Percentiles rank a stretch among this genome's conserved stretches.
Evolutionary conservation across 2,113 vertebrate genomes (phyloP).

Genomic region (Trematomus loennbergii): DNA sequence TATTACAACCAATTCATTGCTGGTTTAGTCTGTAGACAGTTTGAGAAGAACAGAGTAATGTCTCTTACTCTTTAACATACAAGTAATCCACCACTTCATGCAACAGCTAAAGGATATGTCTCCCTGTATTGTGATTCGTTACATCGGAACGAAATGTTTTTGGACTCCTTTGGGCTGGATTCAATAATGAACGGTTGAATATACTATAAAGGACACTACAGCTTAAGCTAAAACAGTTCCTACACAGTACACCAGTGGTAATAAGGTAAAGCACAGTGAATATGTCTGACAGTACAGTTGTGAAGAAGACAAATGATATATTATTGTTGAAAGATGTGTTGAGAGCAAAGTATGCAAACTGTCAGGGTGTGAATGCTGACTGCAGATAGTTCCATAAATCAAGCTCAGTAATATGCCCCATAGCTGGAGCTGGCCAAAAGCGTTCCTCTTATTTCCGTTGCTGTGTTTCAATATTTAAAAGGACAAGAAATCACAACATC

Average conservation of each 20-base stretch:
- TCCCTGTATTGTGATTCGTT: background rate
- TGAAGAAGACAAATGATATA: background rate
- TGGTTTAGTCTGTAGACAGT: background rate
- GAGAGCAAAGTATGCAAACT: background rate
- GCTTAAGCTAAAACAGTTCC: background rate
- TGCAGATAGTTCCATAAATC: slow-evolving; percentile 5
- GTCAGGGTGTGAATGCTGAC: slow-evolving; percentile 1
- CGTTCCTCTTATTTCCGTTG: background rate
- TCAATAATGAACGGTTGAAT: background rate
- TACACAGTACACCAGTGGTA: background rate
- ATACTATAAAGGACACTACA: background rate
- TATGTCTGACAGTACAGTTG: background rate
- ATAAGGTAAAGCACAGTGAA: background rate
- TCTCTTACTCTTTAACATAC: background rate
- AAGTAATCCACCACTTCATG: background rate
- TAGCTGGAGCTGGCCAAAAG: background rate
- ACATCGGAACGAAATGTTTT: background rate
- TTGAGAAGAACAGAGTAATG: background rate
- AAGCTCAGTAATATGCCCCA: slow-evolving; percentile 1
- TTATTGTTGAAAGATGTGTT: background rate
- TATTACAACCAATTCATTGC: background rate
- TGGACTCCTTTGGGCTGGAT: background rate
- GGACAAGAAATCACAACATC: background rate
- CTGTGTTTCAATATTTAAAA: background rate
- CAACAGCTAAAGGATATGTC: background rate